Percentiles rank a stretch among this genome's conserved stretches.
phyloP scores from a whole-genome alignment of 2,797 vertebrate species.

The Sebastes oblongus region DNA sequence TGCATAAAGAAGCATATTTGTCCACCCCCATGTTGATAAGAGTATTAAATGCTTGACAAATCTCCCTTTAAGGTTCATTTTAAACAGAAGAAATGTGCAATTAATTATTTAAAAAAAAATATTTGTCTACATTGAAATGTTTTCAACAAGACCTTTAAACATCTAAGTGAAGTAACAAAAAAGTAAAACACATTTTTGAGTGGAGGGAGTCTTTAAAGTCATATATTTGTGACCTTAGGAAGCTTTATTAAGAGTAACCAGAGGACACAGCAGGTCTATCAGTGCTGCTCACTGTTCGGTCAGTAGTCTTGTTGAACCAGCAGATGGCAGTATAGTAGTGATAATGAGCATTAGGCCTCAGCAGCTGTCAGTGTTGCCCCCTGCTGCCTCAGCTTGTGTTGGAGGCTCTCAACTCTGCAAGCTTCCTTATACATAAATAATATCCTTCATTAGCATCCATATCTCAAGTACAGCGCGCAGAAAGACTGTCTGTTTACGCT shows the following conservation, averaged over 20 bases:
- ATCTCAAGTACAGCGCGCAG: not conserved
- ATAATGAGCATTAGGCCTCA: not conserved
- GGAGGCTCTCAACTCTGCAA: constrained; percentile 4
- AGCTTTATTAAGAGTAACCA: too few species aligned
- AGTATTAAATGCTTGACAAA: too few species aligned
- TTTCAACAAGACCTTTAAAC: too few species aligned
- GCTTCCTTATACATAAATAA: constrained; percentile 26
- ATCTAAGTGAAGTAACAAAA: too few species aligned
- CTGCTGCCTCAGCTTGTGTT: constrained; percentile 33
- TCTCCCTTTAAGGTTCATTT: too few species aligned
- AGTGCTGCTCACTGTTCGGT: not conserved
- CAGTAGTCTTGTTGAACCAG: constrained; percentile 12
- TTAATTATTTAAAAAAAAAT: too few species aligned
- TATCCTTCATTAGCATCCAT: not conserved
- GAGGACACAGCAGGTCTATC: not conserved
- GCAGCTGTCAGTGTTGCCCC: constrained; percentile 6
- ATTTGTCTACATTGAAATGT: too few species aligned
- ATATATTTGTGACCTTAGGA: too few species aligned
- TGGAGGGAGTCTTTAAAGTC: accelerated
- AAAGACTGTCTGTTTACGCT: not conserved
- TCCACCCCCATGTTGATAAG: too few species aligned
- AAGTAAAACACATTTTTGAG: too few species aligned
- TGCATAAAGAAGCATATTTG: accelerated
- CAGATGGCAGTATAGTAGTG: constrained; percentile 52
- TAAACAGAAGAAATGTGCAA: too few species aligned